A percentile compares a stretch with the other conserved stretches of the same genome.
Evolutionary conservation across 2,113 vertebrate genomes (phyloP).

Genomic region (Chlorodrepanis virens): DNA sequence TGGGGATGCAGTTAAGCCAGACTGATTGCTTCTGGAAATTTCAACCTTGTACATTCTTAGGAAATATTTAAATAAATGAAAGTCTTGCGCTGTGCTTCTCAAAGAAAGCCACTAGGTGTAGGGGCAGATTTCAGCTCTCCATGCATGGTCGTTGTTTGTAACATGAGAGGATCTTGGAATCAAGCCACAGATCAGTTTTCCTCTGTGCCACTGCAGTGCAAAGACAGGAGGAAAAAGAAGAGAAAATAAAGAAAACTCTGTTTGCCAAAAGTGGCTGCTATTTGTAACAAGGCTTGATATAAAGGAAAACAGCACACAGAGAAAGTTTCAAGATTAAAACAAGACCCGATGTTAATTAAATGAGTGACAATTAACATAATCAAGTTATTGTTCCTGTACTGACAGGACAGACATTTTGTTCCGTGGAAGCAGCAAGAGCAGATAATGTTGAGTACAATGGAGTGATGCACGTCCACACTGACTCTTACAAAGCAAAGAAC

Average conservation of each 20-base stretch:
- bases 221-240: neutral
- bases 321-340: neutral
- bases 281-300: neutral
- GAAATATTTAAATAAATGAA: neutral
- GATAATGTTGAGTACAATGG: neutral
- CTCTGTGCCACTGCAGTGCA: neutral
- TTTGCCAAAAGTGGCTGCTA: neutral
- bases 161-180: neutral
- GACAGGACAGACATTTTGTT: neutral
- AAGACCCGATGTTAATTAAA: neutral
- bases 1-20: neutral
- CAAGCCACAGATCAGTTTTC: neutral
- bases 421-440: neutral
- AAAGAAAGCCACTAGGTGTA: fast-evolving
- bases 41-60: neutral
- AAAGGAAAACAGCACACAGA: neutral
- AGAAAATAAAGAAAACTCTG: neutral
- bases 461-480: neutral
- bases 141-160: neutral
- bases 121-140: neutral
- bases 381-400: neutral
- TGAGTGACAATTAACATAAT: neutral
- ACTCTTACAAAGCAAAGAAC: conserved; percentile 28
- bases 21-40: conserved; percentile 6
- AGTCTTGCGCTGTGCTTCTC: neutral